Evolutionary conservation across 2,797 vertebrate genomes (phyloP).

Genomic region (Pampus argenteus): DNA sequence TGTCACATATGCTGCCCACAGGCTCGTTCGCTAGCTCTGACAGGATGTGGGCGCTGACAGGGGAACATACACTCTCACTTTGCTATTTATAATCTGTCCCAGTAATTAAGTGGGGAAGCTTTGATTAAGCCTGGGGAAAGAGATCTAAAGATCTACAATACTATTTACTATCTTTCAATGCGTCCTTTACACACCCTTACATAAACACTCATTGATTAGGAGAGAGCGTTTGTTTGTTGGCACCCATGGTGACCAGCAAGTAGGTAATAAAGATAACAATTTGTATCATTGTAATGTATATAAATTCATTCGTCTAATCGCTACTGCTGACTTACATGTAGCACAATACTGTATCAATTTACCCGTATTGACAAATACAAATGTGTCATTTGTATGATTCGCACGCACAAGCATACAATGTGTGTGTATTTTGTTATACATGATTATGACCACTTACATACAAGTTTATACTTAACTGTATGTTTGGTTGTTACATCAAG

Average conservation of each 20-base stretch:
- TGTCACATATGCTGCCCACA: constrained; percentile 65
- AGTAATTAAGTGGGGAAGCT: constrained; percentile 67
- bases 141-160: constrained; percentile 41
- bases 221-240: constrained; percentile 3
- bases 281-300: no score
- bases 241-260: not conserved
- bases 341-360: not conserved
- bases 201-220: constrained; percentile 29
- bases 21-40: constrained; percentile 59
- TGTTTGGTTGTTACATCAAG: not conserved
- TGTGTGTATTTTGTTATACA: not conserved
- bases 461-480: not conserved
- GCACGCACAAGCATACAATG: not conserved
- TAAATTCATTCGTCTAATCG: not conserved
- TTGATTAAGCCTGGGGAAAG: constrained; percentile 49
- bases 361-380: not conserved
- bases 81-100: constrained; percentile 69
- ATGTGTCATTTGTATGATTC: not conserved
- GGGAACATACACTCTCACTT: constrained; percentile 34
- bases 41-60: constrained; percentile 60
- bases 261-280: not conserved
- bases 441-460: not conserved
- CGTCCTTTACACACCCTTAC: not conserved
- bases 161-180: constrained; percentile 23
- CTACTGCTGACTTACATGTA: not conserved